Evolutionary conservation across 2,113 vertebrate genomes (phyloP), one percentile per base, ranked within the genome.

Genomic region (Myotis brandtii): DNA sequence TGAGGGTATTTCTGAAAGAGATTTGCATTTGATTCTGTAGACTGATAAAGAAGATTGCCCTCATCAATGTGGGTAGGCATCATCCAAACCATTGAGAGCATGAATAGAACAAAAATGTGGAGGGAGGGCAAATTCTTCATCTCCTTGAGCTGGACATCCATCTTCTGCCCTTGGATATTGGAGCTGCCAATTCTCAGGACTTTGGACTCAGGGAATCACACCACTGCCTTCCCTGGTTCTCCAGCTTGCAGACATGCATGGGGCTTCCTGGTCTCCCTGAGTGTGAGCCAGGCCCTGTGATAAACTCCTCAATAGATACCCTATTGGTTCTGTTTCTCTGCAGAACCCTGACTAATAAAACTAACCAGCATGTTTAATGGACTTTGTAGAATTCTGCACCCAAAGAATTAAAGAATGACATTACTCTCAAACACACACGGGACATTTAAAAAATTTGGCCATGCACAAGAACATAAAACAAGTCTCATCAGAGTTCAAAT

Each of bases 51-150:
- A 18, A 67, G 37, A 50, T 50, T 37, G 21, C 3, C 27, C 14
- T 64, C 52, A 43, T n/a, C 52, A 25, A 7, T 1, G 1, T 0
- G 2, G 9, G 9, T 1, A 1, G 9, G 30, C 37, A 16, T 20
- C 37, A 30, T 27, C 64, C 52, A 40, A 6, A 1, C 9, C 16
- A 6, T 4, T 5, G 59, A 40, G 34, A 30, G 10, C 37, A 4
- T 9, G 30, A 40, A 25, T 11, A 40, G 32, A 52, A 20, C 66
- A 14, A 9, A 27, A 77, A 21, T 23, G 46, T 4, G 20, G 6
- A 17, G 4, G 32, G 59, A 48, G 32, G 10, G n/a, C 3, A 2
- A n/a, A 37, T 32, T 43, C n/a, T 50, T 25, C 16, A 2, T 37
- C 34, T 27, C 34, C 5, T 34, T 56, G 30, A 32, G 17, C 25